Evolutionary conservation across 2,888 invertebrate species (phyloP), one percentile per base, ranked within the genome.

Genomic region (Drosophila heteroneura): DNA sequence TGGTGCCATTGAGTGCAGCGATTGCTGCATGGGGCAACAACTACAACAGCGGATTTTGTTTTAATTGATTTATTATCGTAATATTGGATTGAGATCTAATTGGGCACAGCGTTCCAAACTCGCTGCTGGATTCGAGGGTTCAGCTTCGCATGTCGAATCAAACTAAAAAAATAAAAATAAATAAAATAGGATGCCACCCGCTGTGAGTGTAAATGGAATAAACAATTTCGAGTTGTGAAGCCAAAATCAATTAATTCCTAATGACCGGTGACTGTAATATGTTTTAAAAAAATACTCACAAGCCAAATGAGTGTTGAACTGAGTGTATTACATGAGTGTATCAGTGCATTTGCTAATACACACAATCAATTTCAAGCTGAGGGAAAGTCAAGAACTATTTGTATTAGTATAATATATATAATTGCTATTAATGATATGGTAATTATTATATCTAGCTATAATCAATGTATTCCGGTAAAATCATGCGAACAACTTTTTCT

Each of bases 51-150:
- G 74, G 69, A 79, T 82, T 86, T 68, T 52, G 66, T 72, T 83
- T 74, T 86, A 86, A 89, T 89, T 86, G 83, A 87, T 86, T 87
- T 89, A 79, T 74, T 74, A 73, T 81, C 65, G 57, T 71, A 73
- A 79, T 89, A 68, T 77, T 84, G 82, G 75, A 79, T 85, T 82
- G 74, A 83, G 63, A 59, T 76, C 67, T 79, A 86, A 83, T 82
- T 82, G 70, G 73, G 62, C 72, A 49, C 51, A 35, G 32, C 49
- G 33, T 26, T 52, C 47, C 10, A 51, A 44, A 49, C 63, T 69
- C 66, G 53, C 52, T 54, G 56, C 54, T 67, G 54, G 44, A 63
- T 33, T 74, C 62, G 30, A 39, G 73, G 60, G 77, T 61, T 76
- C 28, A 59, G 57, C 53, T 33, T 67, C 54, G 61, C 61, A 70